Percentiles rank a stretch among this genome's conserved stretches.
Evolutionary conservation across 2,888 invertebrate genomes (phyloP).

Genomic region (Drosophila mercatorum): DNA sequence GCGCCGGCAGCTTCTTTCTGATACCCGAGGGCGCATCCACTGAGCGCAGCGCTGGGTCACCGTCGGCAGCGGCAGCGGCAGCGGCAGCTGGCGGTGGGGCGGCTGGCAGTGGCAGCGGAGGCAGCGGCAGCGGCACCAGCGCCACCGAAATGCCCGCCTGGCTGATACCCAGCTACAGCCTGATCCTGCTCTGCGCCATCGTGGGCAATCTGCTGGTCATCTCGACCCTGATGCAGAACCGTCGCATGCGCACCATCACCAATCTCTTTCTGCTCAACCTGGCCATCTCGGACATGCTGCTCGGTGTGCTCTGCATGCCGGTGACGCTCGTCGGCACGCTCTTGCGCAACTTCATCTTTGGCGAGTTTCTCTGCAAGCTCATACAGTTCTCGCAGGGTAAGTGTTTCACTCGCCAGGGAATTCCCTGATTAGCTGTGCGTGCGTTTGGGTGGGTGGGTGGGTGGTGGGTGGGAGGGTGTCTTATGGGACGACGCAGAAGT

Average conservation of each 20-base stretch:
- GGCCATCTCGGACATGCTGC: conserved; percentile 89
- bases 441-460: not conserved
- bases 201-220: conserved; percentile 93
- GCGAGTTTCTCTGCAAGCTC: conserved; percentile 89
- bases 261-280: conserved; percentile 91
- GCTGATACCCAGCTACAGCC: conserved; percentile 87
- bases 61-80: not conserved
- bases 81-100: not conserved
- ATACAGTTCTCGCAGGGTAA: conserved; percentile 91
- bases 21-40: conserved; percentile 30
- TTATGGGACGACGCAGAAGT: not conserved
- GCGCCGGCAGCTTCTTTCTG: conserved; percentile 22
- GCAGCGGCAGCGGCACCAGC: not conserved
- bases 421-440: not conserved
- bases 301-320: conserved; percentile 91
- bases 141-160: conserved; percentile 58
- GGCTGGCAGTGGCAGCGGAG: not conserved
- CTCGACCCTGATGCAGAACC: conserved; percentile 90
- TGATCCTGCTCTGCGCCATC: conserved; percentile 91
- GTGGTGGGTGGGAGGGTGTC: no score
- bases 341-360: conserved; percentile 89
- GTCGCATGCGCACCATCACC: conserved; percentile 91
- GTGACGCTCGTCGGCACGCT: conserved; percentile 89
- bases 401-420: conserved; percentile 29
- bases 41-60: conserved; percentile 1